phyloP scores from a whole-genome alignment of 2,113 vertebrate species.

The Nycticebus coucang region DNA sequence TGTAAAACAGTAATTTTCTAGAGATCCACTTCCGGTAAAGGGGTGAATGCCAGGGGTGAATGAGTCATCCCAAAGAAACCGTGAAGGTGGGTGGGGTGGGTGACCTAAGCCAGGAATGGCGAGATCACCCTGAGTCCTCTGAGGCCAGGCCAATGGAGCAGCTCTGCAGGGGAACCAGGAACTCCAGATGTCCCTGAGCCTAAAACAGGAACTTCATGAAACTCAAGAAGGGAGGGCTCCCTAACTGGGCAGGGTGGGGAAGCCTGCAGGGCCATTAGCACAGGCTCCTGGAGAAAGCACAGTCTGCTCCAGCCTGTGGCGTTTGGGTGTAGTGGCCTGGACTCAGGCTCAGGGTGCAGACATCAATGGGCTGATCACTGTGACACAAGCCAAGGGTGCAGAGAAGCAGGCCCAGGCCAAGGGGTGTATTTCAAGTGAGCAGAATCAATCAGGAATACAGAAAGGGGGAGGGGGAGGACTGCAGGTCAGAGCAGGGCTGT shows the following conservation, averaged over 20 bases:
- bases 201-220: background rate
- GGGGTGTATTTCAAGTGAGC: background rate
- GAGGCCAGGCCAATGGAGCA: background rate
- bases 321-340: background rate
- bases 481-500: background rate
- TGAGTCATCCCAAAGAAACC: conserved; percentile 56
- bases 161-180: background rate
- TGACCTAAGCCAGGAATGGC: background rate
- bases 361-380: background rate
- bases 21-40: conserved; percentile 56
- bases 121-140: background rate
- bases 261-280: background rate
- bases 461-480: background rate
- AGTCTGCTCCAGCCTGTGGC: background rate
- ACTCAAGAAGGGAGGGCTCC: background rate
- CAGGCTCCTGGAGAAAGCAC: background rate
- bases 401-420: background rate
- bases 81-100: conserved; percentile 32
- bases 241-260: no score
- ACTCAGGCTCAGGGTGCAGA: background rate
- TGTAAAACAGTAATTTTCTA: conserved; percentile 58
- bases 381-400: background rate
- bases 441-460: background rate
- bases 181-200: background rate
- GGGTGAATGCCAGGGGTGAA: conserved; percentile 11